Percentiles rank a stretch among this genome's conserved stretches.
Evolutionary conservation across 2,797 vertebrate species (phyloP).

Genomic region (Accipiter superciliosus): DNA sequence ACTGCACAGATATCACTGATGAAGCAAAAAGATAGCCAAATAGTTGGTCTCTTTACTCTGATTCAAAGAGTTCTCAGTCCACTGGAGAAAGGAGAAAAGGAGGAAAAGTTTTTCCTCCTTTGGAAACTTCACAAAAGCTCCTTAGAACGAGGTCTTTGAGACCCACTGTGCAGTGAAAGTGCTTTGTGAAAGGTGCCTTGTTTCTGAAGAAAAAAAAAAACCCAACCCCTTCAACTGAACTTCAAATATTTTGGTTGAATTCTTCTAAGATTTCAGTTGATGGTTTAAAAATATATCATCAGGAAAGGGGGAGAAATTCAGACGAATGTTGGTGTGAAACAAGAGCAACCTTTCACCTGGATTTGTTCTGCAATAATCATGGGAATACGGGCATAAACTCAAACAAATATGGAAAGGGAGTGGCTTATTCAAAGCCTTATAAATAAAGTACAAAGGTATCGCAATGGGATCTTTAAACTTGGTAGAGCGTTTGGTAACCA

Average conservation of each 20-base stretch:
- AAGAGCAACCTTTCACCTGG: conserved; percentile 56
- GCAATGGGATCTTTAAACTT: conserved; percentile 6
- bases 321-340: not conserved
- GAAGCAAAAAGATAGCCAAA: not conserved
- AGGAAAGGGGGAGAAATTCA: not conserved
- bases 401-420: conserved; percentile 62
- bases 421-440: conserved; percentile 48
- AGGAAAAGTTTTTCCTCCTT: not conserved
- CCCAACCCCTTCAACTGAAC: not conserved
- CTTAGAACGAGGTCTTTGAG: not conserved
- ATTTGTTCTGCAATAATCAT: conserved; percentile 36
- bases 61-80: not conserved
- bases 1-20: not conserved
- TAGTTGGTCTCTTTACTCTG: not conserved
- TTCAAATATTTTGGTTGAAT: conserved; percentile 37
- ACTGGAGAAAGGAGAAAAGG: not conserved
- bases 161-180: not conserved
- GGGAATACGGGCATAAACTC: conserved; percentile 19
- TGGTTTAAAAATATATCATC: not conserved
- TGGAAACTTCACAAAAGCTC: not conserved
- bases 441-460: conserved; percentile 57
- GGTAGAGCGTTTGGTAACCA: conserved; percentile 30
- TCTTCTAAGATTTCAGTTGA: not conserved
- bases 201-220: not conserved
- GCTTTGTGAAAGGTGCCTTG: not conserved